phyloP scores from a whole-genome alignment of 1,140 invertebrate species.

The Mizuhopecten yessoensis region DNA sequence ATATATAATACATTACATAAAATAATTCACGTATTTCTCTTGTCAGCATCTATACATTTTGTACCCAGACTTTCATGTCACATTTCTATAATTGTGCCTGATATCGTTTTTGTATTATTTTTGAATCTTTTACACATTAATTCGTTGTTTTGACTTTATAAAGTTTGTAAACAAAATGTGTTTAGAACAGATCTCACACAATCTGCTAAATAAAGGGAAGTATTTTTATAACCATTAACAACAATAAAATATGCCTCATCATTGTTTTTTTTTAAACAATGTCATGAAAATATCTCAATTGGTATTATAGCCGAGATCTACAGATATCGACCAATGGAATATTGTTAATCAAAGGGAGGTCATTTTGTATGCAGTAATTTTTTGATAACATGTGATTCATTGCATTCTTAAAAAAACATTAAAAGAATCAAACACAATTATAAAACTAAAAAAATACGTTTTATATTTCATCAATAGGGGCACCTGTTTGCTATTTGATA shows the following conservation, averaged over 20 bases:
- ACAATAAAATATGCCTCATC: background rate
- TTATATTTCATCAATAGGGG: background rate
- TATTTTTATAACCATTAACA: too few species aligned
- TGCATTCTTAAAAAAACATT: background rate
- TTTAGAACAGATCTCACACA: too few species aligned
- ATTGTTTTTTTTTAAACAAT: background rate
- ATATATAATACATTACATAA: too few species aligned
- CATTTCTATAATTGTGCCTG: too few species aligned
- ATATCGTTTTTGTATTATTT: too few species aligned
- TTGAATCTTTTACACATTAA: too few species aligned
- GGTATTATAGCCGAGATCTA: background rate
- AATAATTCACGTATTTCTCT: too few species aligned
- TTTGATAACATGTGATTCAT: background rate
- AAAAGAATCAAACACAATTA: background rate
- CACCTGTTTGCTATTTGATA: background rate
- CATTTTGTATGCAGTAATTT: background rate
- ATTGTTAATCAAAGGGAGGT: background rate
- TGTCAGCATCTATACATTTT: too few species aligned
- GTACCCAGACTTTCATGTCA: too few species aligned
- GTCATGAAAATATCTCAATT: background rate
- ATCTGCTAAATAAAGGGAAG: too few species aligned
- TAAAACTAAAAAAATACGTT: background rate
- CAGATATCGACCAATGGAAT: background rate
- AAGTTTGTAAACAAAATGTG: too few species aligned
- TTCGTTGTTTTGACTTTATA: too few species aligned